These are phyloP conservation scores for Hydrotaea cyrtoneurina DNA, from an alignment of 2,888 invertebrate species.

Conservation along the genomic window DNA sequence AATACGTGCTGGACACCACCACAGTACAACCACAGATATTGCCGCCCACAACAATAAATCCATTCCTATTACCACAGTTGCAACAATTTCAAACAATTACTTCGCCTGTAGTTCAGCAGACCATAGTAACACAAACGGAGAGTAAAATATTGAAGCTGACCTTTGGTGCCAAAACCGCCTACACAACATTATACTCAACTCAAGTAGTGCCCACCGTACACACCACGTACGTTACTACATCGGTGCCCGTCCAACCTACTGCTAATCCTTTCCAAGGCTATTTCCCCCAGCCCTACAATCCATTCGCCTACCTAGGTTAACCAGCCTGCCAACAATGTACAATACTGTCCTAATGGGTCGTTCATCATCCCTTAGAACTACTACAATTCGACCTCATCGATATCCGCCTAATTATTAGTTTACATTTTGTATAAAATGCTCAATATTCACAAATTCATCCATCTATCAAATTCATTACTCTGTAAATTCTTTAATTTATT, in stretches of 20 bases:
- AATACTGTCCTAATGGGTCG: neutral
- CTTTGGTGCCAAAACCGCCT: constrained; percentile 94
- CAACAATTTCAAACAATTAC: constrained; percentile 88
- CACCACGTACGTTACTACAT: constrained; percentile 92
- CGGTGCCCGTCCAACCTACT: constrained; percentile 87
- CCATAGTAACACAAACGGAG: constrained; percentile 89
- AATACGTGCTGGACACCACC: constrained; percentile 89
- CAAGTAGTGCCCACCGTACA: constrained; percentile 90
- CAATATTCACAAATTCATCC: constrained; percentile 61
- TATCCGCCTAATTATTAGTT: neutral
- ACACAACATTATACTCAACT: constrained; percentile 92
- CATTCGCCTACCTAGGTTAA: constrained; percentile 88
- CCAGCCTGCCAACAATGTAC: neutral
- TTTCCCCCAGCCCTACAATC: constrained; percentile 88
- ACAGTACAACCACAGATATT: constrained; percentile 73
- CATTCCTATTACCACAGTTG: constrained; percentile 83
- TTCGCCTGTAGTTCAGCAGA: constrained; percentile 90
- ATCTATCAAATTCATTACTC: constrained; percentile 48
- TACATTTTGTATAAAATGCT: constrained; percentile 32
- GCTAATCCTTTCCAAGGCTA: constrained; percentile 86
- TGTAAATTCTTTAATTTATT: constrained; percentile 60
- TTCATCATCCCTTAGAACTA: neutral
- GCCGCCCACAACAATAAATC: constrained; percentile 71
- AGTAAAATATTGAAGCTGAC: constrained; percentile 92
- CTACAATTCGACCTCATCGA: neutral